A percentile compares a stretch with the other conserved stretches of the same genome.
These are phyloP conservation scores for Poeciliopsis paucimaculata DNA, from an alignment of 2,797 vertebrate genomes.

Conservation along the genomic window DNA sequence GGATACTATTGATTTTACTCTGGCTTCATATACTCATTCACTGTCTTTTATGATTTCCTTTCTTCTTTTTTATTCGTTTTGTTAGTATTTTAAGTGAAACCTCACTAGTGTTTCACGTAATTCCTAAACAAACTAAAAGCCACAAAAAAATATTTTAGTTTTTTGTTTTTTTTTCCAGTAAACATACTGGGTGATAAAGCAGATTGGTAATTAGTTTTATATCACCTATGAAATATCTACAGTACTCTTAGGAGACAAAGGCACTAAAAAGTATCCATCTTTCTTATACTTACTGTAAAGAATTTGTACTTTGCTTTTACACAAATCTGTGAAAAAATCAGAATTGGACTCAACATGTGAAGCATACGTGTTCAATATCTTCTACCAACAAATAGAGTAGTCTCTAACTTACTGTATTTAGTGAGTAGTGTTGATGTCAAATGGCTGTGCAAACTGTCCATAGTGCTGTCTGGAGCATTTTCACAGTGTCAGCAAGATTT, in stretches of 20 bases:
- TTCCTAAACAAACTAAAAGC: not conserved
- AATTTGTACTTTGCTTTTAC: too few relatives aligned
- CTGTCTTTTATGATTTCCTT: not conserved
- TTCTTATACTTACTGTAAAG: too few relatives aligned
- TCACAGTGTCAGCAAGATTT: too few relatives aligned
- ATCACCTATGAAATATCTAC: not conserved
- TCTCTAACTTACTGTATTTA: too few relatives aligned
- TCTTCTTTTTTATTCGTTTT: not conserved
- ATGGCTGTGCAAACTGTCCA: too few relatives aligned
- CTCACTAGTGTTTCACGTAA: not conserved
- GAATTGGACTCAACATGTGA: too few relatives aligned
- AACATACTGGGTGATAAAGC: not conserved
- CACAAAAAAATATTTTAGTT: too few relatives aligned
- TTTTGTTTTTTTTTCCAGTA: not conserved
- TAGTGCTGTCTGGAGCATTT: too few relatives aligned
- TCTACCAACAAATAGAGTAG: too few relatives aligned
- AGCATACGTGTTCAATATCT: too few relatives aligned
- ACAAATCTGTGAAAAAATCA: too few relatives aligned
- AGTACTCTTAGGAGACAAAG: not conserved
- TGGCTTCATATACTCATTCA: conserved; percentile 7
- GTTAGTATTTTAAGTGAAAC: not conserved
- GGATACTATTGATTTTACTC: not conserved
- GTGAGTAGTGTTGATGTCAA: too few relatives aligned
- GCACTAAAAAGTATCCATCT: not conserved
- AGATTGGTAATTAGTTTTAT: not conserved